Evolutionary conservation across 2,113 vertebrate genomes (phyloP).

Genomic region (Bettongia penicillata): DNA sequence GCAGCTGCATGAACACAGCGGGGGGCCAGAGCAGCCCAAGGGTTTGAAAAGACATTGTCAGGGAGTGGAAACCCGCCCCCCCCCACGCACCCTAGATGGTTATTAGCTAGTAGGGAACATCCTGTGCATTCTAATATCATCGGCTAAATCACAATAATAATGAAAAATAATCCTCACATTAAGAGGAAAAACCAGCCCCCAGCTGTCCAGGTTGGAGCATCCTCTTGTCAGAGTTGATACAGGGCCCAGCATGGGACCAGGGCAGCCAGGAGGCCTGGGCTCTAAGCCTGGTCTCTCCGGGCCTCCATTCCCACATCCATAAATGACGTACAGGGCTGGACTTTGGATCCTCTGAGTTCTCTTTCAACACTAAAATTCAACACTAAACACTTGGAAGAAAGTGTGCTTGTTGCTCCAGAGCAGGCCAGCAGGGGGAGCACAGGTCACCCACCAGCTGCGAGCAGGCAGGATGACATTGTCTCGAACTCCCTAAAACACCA

Average conservation of each 20-base stretch:
- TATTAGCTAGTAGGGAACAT: constrained; percentile 75
- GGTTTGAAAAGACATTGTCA: constrained; percentile 78
- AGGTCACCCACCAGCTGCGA: constrained; percentile 50
- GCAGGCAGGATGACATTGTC: not conserved
- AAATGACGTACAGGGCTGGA: not conserved
- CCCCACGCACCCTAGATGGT: constrained; percentile 75
- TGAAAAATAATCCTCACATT: constrained; percentile 68
- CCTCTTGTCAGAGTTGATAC: too few relatives aligned
- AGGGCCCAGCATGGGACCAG: too few relatives aligned
- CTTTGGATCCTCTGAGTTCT: too few relatives aligned
- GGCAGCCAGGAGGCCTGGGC: too few relatives aligned
- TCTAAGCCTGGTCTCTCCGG: too few relatives aligned
- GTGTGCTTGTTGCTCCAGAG: not conserved
- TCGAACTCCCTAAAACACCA: constrained; percentile 69
- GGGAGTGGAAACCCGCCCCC: constrained; percentile 69
- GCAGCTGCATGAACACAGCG: constrained; percentile 72
- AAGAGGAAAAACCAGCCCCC: constrained; percentile 60
- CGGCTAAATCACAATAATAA: constrained; percentile 77
- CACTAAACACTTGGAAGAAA: too few relatives aligned
- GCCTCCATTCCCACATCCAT: not conserved
- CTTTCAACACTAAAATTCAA: too few relatives aligned
- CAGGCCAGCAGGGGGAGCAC: constrained; percentile 72
- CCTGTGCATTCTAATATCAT: constrained; percentile 71
- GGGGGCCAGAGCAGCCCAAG: constrained; percentile 70
- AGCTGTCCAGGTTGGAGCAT: constrained; percentile 37